These are phyloP conservation scores for Drosophila obscura DNA, from an alignment of 1,140 invertebrate species.

Conservation along the genomic window DNA sequence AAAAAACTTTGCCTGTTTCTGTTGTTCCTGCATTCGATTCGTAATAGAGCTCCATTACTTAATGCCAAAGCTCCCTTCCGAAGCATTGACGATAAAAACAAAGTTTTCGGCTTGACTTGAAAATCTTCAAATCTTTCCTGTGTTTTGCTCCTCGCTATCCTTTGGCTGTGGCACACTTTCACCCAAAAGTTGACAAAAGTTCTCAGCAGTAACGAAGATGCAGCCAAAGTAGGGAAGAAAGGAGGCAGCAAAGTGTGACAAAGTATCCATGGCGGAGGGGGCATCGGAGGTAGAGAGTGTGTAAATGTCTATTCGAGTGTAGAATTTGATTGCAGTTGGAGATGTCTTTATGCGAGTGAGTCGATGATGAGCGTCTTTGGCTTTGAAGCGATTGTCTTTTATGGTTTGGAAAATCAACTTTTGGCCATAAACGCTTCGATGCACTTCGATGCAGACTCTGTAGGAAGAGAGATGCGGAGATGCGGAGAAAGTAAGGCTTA, in stretches of 20 bases:
- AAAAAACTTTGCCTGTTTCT: slow-evolving; percentile 17
- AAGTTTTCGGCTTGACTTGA: slow-evolving; percentile 50
- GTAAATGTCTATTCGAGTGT: slow-evolving; percentile 79
- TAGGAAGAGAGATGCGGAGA: slow-evolving; percentile 9
- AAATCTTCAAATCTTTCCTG: slow-evolving; percentile 61
- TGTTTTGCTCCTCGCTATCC: slow-evolving; percentile 34
- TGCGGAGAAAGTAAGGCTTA: slow-evolving; percentile 35
- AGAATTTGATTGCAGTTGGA: slow-evolving; percentile 81
- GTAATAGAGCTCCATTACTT: slow-evolving; percentile 66
- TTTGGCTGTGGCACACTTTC: slow-evolving; percentile 59
- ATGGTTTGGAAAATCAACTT: slow-evolving; percentile 82
- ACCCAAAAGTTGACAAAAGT: slow-evolving; percentile 75
- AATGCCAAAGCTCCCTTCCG: slow-evolving; percentile 63
- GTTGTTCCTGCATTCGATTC: slow-evolving; percentile 24
- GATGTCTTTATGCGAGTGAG: slow-evolving; percentile 77
- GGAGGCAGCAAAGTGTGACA: slow-evolving; percentile 69
- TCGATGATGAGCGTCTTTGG: slow-evolving; percentile 59
- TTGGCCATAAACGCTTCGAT: slow-evolving; percentile 64
- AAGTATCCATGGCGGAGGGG: slow-evolving; percentile 44
- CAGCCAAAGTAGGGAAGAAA: slow-evolving; percentile 35
- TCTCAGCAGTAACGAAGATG: slow-evolving; percentile 43
- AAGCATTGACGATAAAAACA: slow-evolving; percentile 57
- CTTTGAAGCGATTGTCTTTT: slow-evolving; percentile 75
- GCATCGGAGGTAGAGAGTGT: slow-evolving; percentile 7
- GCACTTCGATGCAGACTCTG: slow-evolving; percentile 45